Evolutionary conservation across 2,888 invertebrate species (phyloP).

Genomic region (Xylota segnis): DNA sequence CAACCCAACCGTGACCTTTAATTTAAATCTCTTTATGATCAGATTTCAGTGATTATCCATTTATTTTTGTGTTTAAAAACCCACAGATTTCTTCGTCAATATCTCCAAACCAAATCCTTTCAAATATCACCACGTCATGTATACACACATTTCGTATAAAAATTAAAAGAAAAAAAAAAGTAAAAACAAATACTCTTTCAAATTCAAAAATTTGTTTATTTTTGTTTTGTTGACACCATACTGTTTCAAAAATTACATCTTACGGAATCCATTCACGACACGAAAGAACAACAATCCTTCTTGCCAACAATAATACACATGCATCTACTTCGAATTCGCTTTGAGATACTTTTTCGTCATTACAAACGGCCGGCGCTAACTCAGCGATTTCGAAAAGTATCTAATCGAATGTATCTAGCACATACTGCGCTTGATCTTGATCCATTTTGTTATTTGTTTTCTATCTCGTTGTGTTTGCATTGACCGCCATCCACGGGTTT

Average conservation of each 20-base stretch:
- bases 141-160: not conserved
- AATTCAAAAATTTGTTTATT: conserved; percentile 14
- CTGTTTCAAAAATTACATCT: conserved; percentile 21
- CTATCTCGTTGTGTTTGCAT: not conserved
- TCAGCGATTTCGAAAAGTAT: not conserved
- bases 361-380: not conserved
- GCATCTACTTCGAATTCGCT: conserved; percentile 6
- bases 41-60: not conserved
- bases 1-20: not conserved
- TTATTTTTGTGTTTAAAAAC: not conserved
- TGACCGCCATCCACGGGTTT: conserved; percentile 9
- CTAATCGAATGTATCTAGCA: not conserved
- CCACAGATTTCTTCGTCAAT: not conserved
- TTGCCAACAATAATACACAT: conserved; percentile 40
- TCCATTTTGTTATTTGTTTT: not conserved
- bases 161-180: too few relatives aligned
- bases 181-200: conserved; percentile 3
- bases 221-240: conserved; percentile 28
- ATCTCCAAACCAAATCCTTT: not conserved
- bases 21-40: not conserved
- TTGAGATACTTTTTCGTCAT: conserved; percentile 18
- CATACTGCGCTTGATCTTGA: conserved; percentile 5
- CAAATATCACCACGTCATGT: not conserved
- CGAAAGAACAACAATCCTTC: conserved; percentile 18
- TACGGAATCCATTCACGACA: conserved; percentile 26